Percentiles rank a stretch among this genome's conserved stretches.
phyloP scores from a whole-genome alignment of 1,140 invertebrate genomes.

The Caenorhabditis inopinata region DNA sequence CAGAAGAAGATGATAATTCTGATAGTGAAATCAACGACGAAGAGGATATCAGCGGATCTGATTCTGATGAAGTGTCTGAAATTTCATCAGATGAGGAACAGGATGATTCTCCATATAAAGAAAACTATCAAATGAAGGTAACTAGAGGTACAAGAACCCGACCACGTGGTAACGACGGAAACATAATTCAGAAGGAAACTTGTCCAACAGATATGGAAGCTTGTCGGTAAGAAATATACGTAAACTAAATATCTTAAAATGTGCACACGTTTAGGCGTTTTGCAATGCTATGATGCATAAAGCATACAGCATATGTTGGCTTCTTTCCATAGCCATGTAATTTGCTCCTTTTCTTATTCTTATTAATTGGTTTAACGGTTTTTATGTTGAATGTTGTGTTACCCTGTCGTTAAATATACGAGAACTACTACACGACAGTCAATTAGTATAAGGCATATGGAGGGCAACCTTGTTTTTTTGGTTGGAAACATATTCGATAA shows the following conservation, averaged over 20 bases:
- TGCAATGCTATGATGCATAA: too few relatives aligned
- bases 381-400: too few relatives aligned
- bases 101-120: background rate
- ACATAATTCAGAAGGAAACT: background rate
- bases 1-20: background rate
- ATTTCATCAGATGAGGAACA: background rate
- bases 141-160: slow-evolving; percentile 7
- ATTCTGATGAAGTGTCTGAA: slow-evolving; percentile 1
- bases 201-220: slow-evolving; percentile 14
- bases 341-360: too few relatives aligned
- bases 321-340: too few relatives aligned
- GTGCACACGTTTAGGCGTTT: too few relatives aligned
- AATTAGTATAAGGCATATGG: too few relatives aligned
- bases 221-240: background rate
- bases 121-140: background rate
- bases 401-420: too few relatives aligned
- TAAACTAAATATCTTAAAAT: background rate
- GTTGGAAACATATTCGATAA: background rate
- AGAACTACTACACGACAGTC: too few relatives aligned
- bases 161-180: slow-evolving; percentile 11
- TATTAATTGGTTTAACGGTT: too few relatives aligned
- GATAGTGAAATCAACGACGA: background rate
- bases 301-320: too few relatives aligned
- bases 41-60: background rate
- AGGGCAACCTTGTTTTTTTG: background rate